A percentile compares a stretch with the other conserved stretches of the same genome.
Evolutionary conservation across 2,113 vertebrate species (phyloP).

Genomic region (Callipepla squamata): DNA sequence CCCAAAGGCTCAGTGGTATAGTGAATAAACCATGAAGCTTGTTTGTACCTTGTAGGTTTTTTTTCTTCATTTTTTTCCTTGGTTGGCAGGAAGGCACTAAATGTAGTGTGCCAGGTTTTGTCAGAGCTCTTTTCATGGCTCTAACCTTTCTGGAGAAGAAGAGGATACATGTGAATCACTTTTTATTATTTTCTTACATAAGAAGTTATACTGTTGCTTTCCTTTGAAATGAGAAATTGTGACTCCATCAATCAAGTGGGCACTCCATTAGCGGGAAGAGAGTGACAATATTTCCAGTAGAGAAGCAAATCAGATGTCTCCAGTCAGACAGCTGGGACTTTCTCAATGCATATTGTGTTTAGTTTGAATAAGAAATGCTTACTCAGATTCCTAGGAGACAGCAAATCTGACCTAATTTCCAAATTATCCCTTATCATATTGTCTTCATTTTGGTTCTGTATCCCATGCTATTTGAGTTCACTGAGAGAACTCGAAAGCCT

Average conservation of each 20-base stretch:
- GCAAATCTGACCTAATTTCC: background rate
- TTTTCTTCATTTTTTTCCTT: background rate
- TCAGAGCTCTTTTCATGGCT: background rate
- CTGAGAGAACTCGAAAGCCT: background rate
- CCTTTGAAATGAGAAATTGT: constrained; percentile 28
- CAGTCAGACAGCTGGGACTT: background rate
- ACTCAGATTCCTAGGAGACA: background rate
- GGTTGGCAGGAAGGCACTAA: background rate
- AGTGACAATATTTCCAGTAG: background rate
- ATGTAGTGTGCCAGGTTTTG: background rate
- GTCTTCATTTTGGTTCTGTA: background rate
- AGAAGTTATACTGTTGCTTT: background rate
- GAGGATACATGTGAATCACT: background rate
- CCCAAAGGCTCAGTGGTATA: constrained; percentile 14
- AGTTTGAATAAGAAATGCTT: constrained; percentile 7
- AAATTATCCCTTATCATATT: background rate
- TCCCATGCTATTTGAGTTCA: background rate
- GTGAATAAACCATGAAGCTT: constrained; percentile 15
- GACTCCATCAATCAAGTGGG: background rate
- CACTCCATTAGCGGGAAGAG: background rate
- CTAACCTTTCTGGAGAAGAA: background rate
- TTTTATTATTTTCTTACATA: background rate
- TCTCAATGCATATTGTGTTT: background rate
- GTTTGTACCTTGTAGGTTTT: background rate
- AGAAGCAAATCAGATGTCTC: background rate